These are phyloP conservation scores for Balaeniceps rex DNA, from an alignment of 2,113 vertebrate genomes.

Conservation along the genomic window DNA sequence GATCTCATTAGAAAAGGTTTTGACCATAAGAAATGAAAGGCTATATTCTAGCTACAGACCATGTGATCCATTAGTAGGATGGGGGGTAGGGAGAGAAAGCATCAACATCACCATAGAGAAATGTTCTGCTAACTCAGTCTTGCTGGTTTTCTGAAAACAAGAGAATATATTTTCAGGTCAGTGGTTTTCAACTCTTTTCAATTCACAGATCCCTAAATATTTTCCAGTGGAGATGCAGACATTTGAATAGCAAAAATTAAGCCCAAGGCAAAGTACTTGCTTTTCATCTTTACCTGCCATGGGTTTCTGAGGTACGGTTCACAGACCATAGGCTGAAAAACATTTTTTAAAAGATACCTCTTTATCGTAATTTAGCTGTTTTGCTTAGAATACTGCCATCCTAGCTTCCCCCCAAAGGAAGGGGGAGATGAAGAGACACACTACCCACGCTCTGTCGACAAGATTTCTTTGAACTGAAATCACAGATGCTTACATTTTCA, in stretches of 20 bases:
- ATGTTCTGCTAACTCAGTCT: background rate
- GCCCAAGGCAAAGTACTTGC: background rate
- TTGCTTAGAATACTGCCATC: background rate
- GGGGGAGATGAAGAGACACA: background rate
- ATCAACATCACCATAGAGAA: background rate
- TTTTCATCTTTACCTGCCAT: background rate
- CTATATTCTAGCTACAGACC: background rate
- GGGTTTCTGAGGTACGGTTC: background rate
- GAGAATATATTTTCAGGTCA: slow-evolving; percentile 38
- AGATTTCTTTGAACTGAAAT: background rate
- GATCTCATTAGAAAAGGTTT: background rate
- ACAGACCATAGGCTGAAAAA: background rate
- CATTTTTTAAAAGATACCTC: background rate
- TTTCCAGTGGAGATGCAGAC: background rate
- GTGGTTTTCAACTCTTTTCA: background rate
- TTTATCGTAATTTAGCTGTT: background rate
- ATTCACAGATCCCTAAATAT: slow-evolving; percentile 18
- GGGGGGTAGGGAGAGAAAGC: background rate
- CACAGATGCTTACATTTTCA: background rate
- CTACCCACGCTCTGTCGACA: background rate
- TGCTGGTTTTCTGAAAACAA: background rate
- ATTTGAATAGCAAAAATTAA: slow-evolving; percentile 14
- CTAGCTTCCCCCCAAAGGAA: background rate
- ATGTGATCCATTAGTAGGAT: background rate
- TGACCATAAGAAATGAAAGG: background rate